These are phyloP conservation scores for Zeus faber DNA, from an alignment of 2,113 vertebrate genomes.

Conservation along the genomic window DNA sequence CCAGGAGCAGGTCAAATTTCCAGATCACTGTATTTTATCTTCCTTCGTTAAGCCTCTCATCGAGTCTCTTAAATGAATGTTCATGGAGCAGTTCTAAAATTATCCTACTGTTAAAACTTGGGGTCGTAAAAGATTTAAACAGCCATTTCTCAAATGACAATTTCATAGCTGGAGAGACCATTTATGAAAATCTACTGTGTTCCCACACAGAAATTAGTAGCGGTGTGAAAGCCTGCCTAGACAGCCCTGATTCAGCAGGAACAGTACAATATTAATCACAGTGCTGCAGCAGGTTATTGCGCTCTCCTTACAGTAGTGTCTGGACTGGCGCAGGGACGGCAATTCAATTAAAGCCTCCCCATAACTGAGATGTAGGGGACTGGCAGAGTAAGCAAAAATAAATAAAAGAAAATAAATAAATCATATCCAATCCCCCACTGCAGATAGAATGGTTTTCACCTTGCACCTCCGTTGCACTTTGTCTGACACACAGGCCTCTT, in stretches of 20 bases:
- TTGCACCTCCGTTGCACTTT: too few species aligned
- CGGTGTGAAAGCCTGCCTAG: conserved; percentile 10
- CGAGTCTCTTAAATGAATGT: too few species aligned
- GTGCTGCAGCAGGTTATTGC: conserved; percentile 29
- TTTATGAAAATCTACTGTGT: background rate
- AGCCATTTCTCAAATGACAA: too few species aligned
- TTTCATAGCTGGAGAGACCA: background rate
- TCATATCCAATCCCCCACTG: conserved; percentile 24
- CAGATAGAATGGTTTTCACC: too few species aligned
- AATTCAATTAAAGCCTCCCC: conserved; percentile 35
- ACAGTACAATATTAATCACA: conserved; percentile 38
- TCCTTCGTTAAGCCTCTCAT: too few species aligned
- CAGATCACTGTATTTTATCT: too few species aligned
- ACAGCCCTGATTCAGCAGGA: conserved; percentile 53
- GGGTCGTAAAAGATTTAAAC: too few species aligned
- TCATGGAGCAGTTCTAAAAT: too few species aligned
- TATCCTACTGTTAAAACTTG: too few species aligned
- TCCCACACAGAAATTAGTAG: background rate
- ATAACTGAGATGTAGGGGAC: background rate
- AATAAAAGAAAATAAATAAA: conserved; percentile 27
- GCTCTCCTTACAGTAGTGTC: conserved; percentile 12
- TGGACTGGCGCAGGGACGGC: conserved; percentile 17
- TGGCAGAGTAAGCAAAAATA: conserved; percentile 14
- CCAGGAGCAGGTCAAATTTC: too few species aligned
- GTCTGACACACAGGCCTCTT: background rate